A percentile compares a stretch with the other conserved stretches of the same genome.
Evolutionary conservation across 2,888 invertebrate species (phyloP).

Genomic region (Rhabditoides inermis): DNA sequence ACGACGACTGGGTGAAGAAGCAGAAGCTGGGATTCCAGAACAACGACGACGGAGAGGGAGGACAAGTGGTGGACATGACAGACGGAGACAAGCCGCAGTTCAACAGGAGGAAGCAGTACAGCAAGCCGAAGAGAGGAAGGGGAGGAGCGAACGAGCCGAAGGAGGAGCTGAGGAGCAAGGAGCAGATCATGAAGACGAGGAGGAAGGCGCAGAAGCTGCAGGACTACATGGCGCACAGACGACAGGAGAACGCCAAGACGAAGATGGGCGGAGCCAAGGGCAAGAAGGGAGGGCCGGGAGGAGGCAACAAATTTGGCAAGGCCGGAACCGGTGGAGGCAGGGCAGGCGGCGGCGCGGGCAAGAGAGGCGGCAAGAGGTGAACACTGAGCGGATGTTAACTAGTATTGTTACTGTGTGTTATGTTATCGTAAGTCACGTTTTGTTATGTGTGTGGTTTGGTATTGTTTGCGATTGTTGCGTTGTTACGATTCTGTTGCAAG

Average conservation of each 20-base stretch:
- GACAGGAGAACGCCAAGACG: constrained; percentile 30
- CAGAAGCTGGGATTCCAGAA: constrained; percentile 29
- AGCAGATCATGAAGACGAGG: constrained; percentile 26
- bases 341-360: too few relatives aligned
- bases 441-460: too few relatives aligned
- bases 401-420: too few relatives aligned
- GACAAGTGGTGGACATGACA: neutral
- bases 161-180: constrained; percentile 24
- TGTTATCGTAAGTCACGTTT: too few relatives aligned
- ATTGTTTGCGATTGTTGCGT: too few relatives aligned
- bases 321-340: too few relatives aligned
- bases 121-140: neutral
- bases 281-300: constrained; percentile 1
- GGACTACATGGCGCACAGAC: constrained; percentile 34
- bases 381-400: too few relatives aligned
- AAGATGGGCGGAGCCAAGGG: constrained; percentile 8
- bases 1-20: constrained; percentile 53
- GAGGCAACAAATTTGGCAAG: neutral
- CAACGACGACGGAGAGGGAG: neutral
- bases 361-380: too few relatives aligned
- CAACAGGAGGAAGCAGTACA: neutral
- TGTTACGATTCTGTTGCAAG: too few relatives aligned
- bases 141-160: neutral
- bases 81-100: neutral
- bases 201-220: constrained; percentile 32